These are phyloP conservation scores for Jordanella pulchra DNA, from an alignment of 2,797 vertebrate genomes.

Conservation along the genomic window DNA sequence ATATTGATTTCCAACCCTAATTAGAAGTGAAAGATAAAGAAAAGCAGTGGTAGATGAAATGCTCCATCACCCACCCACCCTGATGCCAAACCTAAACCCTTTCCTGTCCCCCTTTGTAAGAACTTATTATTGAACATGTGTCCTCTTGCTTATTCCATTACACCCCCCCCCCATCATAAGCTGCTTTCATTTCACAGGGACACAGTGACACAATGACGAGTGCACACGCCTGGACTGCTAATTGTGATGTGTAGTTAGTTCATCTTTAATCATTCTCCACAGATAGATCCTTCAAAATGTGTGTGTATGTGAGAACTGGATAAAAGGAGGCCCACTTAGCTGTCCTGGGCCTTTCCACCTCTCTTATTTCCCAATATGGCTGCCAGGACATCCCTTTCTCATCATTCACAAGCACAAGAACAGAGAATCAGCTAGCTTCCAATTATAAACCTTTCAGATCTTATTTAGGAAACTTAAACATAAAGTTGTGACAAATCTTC, in stretches of 20 bases:
- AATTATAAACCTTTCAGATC: conserved; percentile 39
- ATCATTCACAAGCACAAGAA: conserved; percentile 7
- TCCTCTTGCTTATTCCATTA: conserved; percentile 67
- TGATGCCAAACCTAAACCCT: conserved; percentile 40
- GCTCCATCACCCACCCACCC: conserved; percentile 47
- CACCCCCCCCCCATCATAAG: conserved; percentile 57
- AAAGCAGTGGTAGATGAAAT: conserved; percentile 49
- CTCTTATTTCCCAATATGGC: conserved; percentile 30
- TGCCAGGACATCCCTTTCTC: conserved; percentile 21
- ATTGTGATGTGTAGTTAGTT: conserved; percentile 63
- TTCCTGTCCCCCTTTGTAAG: conserved; percentile 62
- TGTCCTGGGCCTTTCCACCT: conserved; percentile 27
- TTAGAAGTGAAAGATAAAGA: conserved; percentile 39
- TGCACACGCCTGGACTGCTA: conserved; percentile 52
- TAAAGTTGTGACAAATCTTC: conserved; percentile 15
- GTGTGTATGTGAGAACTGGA: conserved; percentile 32
- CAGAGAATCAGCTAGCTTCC: conserved; percentile 20
- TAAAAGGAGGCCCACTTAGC: conserved; percentile 49
- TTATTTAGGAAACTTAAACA: conserved; percentile 43
- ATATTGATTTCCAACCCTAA: conserved; percentile 46
- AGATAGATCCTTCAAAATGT: conserved; percentile 43
- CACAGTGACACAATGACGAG: conserved; percentile 20
- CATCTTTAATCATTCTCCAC: conserved; percentile 63
- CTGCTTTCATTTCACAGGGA: conserved; percentile 46
- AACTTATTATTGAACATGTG: conserved; percentile 78